Evolutionary conservation across 2,797 vertebrate species (phyloP).

Genomic region (Macrochelys suwanniensis): DNA sequence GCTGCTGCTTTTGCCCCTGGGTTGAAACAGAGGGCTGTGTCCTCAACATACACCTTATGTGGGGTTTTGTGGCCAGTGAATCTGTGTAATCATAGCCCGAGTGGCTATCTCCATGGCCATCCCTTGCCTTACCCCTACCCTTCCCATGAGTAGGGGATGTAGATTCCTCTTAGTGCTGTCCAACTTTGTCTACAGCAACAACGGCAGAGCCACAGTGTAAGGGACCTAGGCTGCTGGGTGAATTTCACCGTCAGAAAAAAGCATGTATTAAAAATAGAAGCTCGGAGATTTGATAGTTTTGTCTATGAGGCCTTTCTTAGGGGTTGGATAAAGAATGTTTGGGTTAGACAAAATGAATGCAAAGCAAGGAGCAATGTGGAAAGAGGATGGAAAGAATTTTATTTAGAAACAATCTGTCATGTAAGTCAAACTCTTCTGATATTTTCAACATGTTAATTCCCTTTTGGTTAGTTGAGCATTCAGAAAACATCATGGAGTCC

Average conservation of each 20-base stretch:
- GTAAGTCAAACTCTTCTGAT: background rate
- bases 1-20: background rate
- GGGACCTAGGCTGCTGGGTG: background rate
- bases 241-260: background rate
- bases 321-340: background rate
- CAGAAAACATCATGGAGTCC: background rate
- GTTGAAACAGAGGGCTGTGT: background rate
- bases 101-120: background rate
- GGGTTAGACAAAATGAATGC: background rate
- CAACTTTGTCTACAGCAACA: background rate
- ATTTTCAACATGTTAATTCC: background rate
- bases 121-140: background rate
- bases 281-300: background rate
- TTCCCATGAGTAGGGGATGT: background rate
- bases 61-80: background rate
- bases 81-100: background rate
- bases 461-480: background rate
- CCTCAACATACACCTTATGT: background rate
- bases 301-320: background rate
- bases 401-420: background rate
- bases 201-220: background rate
- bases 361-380: background rate
- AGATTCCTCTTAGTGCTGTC: background rate
- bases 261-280: background rate
- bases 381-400: background rate